Evolutionary conservation across 2,797 vertebrate species (phyloP).

Genomic region (Potorous gilbertii): DNA sequence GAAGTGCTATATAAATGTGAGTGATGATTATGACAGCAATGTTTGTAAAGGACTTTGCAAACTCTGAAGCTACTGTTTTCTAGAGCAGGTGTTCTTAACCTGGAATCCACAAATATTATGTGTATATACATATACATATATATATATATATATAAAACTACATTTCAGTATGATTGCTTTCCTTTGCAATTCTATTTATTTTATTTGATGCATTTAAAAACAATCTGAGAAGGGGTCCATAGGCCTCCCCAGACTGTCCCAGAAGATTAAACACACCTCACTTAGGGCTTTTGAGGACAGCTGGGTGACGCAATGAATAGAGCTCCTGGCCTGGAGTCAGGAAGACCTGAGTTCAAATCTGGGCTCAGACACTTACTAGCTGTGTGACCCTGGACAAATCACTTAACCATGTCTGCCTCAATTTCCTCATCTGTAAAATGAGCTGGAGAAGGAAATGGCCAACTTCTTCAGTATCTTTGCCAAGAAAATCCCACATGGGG

Average conservation of each 20-base stretch:
- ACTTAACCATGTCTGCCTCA: neutral
- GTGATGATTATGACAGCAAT: neutral
- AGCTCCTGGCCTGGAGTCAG: neutral
- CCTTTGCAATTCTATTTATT: neutral
- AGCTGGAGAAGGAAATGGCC: neutral
- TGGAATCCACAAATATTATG: neutral
- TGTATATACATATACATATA: too few species aligned
- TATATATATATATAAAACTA: too few species aligned
- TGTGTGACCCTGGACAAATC: neutral
- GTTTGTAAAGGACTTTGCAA: neutral
- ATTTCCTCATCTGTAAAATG: neutral
- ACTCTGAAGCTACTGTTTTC: neutral
- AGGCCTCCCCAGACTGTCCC: neutral
- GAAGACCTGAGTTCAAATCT: neutral
- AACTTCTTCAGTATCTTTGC: neutral
- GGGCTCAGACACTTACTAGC: neutral
- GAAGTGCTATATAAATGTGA: neutral
- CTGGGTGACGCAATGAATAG: neutral
- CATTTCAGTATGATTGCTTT: neutral
- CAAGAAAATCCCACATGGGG: neutral
- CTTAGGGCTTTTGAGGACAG: neutral
- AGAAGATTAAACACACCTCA: neutral
- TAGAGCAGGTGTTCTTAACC: neutral
- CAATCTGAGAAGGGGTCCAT: neutral
- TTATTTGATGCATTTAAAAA: neutral